These are phyloP conservation scores for Diglossa brunneiventris DNA, from an alignment of 2,113 vertebrate genomes.

Conservation along the genomic window DNA sequence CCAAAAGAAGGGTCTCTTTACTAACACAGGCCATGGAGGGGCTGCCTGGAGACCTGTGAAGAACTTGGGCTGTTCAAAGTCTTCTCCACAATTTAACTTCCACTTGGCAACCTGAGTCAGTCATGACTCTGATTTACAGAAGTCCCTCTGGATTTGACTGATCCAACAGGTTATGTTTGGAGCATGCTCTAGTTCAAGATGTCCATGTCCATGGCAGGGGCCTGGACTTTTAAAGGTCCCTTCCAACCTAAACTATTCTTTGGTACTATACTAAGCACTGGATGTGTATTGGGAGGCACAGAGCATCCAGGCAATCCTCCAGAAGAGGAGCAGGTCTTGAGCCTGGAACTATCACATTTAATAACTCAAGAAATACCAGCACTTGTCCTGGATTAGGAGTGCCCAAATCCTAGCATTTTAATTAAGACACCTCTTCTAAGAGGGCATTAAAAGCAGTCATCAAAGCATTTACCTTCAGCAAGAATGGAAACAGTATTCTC, in stretches of 20 bases:
- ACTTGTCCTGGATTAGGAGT: background rate
- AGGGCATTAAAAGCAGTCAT: background rate
- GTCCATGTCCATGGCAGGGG: background rate
- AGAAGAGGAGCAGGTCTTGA: background rate
- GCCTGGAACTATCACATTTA: background rate
- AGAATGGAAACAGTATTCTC: background rate
- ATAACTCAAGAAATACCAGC: background rate
- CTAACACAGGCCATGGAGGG: background rate
- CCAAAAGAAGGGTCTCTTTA: background rate
- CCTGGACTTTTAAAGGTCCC: background rate
- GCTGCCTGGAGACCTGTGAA: background rate
- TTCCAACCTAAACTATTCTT: background rate
- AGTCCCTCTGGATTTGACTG: background rate
- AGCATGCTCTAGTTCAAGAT: background rate
- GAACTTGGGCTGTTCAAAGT: background rate
- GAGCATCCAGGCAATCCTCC: background rate
- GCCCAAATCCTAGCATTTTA: background rate
- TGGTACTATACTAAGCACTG: accelerated
- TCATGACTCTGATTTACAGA: background rate
- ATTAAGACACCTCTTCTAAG: background rate
- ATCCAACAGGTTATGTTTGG: background rate
- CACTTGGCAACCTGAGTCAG: background rate
- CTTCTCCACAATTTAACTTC: background rate
- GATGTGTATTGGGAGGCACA: background rate
- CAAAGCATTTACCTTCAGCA: background rate